Evolutionary conservation across 1,140 invertebrate species (phyloP), one percentile per base, ranked within the genome.

Genomic region (Eufriesea mexicana): DNA sequence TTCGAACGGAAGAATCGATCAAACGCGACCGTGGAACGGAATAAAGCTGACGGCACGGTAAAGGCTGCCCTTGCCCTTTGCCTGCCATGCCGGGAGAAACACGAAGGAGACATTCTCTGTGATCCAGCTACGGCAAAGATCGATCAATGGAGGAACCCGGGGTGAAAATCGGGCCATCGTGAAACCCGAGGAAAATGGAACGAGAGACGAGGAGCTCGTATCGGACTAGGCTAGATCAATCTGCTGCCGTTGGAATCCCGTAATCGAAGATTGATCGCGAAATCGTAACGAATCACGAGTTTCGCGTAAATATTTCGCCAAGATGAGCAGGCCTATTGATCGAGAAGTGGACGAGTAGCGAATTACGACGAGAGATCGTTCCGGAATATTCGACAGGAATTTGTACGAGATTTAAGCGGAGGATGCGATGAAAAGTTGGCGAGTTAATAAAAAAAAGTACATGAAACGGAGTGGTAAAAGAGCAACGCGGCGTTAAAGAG

Each of bases 21-120:
- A 77, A 77, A 83, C 80, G 71, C 62, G 78, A 7, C 54, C 47
- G 14, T 25, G 45, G 45, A 68, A 47, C 76, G 68, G 35, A 73
- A 73, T 84, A 84, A 79, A 84, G 78, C 74, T 42, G 55, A 45
- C 14, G 45, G 25, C 55, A n/a, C 35, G 61, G 12, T 28, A 74
- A 28, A 74, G 77, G 54, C 12, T 28, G 47, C 12, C 70, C 54
- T 64, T 74, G 59, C 76, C 61, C 68, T 80, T 73, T 74, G 18
- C 20, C 2, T 51, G 25, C 12, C 12, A 6, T 18, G 23, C 49
- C 12, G 20, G 2, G 59, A 64, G 79, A 54, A 73, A 85, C 84
- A 84, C 76, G 82, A 76, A 86, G 84, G 70, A 79, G 51, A 73
- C 55, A 66, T 80, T 59, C 72, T 73, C 83, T 85, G 85, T 86